Evolutionary conservation across 2,888 invertebrate species (phyloP), one percentile per base, ranked within the genome.

Genomic region (Dicyrtoma fusca): DNA sequence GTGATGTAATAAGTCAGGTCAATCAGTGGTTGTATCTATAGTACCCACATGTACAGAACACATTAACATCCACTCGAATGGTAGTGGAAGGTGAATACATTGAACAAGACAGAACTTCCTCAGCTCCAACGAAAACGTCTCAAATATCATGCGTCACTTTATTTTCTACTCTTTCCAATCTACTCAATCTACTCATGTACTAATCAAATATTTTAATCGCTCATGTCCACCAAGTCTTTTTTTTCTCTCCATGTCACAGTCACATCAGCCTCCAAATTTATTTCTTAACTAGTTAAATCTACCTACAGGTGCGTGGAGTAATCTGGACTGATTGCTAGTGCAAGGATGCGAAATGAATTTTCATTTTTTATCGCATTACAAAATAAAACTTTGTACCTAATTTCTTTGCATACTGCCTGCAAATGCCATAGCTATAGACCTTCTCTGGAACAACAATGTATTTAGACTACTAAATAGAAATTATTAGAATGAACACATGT

Each of bases 1-100:
- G 49, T 64, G 21, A 47, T 64, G 26, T 49, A 51, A 65, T 51
- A 65, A 51, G 51, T 51, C 51, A 65, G 51, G 65, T 65, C 65
- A 65, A 65, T 65, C 47, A 51, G 65, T 49, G 25, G 65, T 63
- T 65, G 14, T 25, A 14, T 64, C 45, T 59, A 59, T 26, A 26
- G 59, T 42, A 14, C 6, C 34, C 8, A 4, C 21, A 21, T 55
- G 23, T 55, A 55, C 4, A 53, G 21, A 53, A 21, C 14, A 17
- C 21, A 21, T 51, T 17, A 51, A 51, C 17, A n/a, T 51, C 51
- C 21, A 5, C 21, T 51, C 10, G 14, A 51, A 8, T 51, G 51
- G 17, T 19, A 13, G n/a, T 51, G n/a, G 21, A 5, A 51, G 6
- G 23, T 55, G 55, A 23, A 21, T 21, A 17, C 19, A 53, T 21